Base-by-base conservation (phyloP, 1,140 invertebrate species). In the Telenomus remus region DNA sequence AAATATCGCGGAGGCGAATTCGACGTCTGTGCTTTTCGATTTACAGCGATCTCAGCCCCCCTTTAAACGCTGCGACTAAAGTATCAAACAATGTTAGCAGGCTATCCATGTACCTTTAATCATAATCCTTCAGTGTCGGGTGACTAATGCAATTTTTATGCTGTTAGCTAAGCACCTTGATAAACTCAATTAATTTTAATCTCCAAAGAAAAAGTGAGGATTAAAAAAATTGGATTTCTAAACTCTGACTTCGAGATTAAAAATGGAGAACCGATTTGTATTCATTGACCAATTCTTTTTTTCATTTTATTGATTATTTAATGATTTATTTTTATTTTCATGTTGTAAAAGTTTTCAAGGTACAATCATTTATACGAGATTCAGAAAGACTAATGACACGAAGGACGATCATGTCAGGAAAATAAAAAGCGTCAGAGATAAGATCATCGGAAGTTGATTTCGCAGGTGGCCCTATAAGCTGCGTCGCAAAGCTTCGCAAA, bases 1-100 rank as follows among this genome's bases (percentile, higher is more conserved):
- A 69, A 69, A 60, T 60, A 42, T 60, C 49, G 65, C 65, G 65
- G 42, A 60, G 60, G 39, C 12, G 55, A 69, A 54, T 60, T 69
- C 54, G 49, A 60, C 56, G 64, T 51, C 54, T 53, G 49, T 33
- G 27, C 35, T 43, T 57, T 44, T 56, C 44, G 47, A 50, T 66
- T 57, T 66, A 57, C 54, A 35, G 43, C 54, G 65, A 54, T 54
- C 39, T 4, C 19, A 56, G 6, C 11, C 13, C 35, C 44, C 48
- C 48, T 55, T n/a, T n/a, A n/a, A 64, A 64, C 14, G 43, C 10
- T 14, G 48, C 44, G 19, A 44, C 50, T 43, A 64, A 54, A 47
- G 50, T 27, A 64, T 37, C 53, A 49, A 49, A 56, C 61, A 65
- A 65, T 65, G 50, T 0, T n/a, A n/a, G n/a, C 49, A 19, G 12